Conservation (phyloP, 2,113 vertebrate genomes). For the Stomatorhinus ivindoensis region DNA sequence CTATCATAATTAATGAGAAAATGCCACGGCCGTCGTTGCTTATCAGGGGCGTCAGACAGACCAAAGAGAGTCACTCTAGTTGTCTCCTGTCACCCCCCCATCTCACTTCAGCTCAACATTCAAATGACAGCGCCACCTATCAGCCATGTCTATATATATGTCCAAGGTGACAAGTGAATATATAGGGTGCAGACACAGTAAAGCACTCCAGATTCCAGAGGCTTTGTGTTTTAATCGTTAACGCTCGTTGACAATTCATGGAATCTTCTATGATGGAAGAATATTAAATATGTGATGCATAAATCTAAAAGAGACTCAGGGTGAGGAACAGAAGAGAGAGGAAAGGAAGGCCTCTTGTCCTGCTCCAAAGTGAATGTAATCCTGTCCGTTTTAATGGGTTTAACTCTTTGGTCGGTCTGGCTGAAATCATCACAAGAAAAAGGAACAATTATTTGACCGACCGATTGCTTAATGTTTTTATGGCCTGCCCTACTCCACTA, state of each 20-base stretch:
- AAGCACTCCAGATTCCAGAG: not conserved
- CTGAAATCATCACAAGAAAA: not conserved
- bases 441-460: not conserved
- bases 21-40: slow-evolving; percentile 19
- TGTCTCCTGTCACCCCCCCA: slow-evolving; percentile 3
- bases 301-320: not conserved
- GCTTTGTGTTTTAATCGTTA: slow-evolving; percentile 13
- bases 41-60: slow-evolving; percentile 12
- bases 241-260: slow-evolving; percentile 5
- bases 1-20: slow-evolving; percentile 33
- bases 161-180: not conserved
- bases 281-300: not conserved
- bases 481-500: not conserved
- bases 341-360: not conserved
- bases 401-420: not conserved
- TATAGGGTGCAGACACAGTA: not conserved
- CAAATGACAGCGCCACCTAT: not conserved
- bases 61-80: not conserved
- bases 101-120: not conserved
- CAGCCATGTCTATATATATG: not conserved
- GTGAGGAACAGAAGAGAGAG: not conserved
- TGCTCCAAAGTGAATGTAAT: not conserved
- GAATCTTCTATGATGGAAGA: not conserved
- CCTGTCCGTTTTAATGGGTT: not conserved
- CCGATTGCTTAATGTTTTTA: not conserved